Percentiles rank a stretch among this genome's conserved stretches.
phyloP scores from a whole-genome alignment of 2,797 vertebrate genomes.

The Leptoclinus maculatus region DNA sequence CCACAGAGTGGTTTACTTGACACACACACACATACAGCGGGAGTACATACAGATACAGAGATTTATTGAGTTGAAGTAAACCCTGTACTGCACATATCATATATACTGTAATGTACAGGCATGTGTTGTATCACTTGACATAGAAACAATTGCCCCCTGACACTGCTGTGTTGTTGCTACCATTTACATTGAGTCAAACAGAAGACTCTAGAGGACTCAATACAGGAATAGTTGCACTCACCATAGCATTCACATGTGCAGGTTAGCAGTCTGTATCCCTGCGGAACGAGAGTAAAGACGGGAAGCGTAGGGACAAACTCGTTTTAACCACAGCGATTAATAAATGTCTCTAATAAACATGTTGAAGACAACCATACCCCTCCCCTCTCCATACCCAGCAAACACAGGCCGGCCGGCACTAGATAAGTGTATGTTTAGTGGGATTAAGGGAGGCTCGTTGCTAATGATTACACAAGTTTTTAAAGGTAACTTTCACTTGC shows the following conservation, averaged over 20 bases:
- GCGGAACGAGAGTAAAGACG: conserved; percentile 69
- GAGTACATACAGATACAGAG: not conserved
- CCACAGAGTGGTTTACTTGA: conserved; percentile 65
- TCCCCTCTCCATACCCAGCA: conserved; percentile 49
- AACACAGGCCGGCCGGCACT: conserved; percentile 72
- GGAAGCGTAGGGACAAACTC: conserved; percentile 68
- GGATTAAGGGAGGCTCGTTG: conserved; percentile 87
- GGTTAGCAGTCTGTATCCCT: conserved; percentile 63
- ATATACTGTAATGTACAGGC: not conserved
- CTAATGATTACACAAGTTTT: conserved; percentile 91
- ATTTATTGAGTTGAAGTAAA: not conserved
- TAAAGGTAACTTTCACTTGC: conserved; percentile 88
- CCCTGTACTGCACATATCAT: not conserved
- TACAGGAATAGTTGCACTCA: conserved; percentile 28
- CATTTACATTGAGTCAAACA: conserved; percentile 37
- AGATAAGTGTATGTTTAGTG: conserved; percentile 86
- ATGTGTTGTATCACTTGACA: conserved; percentile 13
- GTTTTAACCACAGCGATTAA: conserved; percentile 81
- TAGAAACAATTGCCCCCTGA: conserved; percentile 21
- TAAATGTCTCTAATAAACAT: conserved; percentile 79
- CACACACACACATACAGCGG: conserved; percentile 30
- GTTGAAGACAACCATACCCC: conserved; percentile 65
- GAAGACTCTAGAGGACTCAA: conserved; percentile 37
- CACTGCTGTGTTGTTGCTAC: conserved; percentile 15
- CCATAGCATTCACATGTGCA: conserved; percentile 43